Conservation (phyloP, 2,888 invertebrate genomes). For the Teleogryllus oceanicus region DNA sequence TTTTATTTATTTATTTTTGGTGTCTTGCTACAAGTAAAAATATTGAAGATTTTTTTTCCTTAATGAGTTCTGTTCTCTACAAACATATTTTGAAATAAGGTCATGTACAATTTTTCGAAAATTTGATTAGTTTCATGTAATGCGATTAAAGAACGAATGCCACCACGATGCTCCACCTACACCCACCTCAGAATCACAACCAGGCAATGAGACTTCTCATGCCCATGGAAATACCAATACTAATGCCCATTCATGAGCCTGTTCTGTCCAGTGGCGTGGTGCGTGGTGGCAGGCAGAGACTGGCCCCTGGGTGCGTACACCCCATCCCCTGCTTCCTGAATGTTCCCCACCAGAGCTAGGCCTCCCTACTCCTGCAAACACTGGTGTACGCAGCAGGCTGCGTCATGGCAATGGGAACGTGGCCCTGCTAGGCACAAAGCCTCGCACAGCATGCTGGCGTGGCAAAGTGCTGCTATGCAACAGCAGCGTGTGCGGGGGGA, state of each 20-base stretch:
- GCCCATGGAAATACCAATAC: constrained; percentile 38
- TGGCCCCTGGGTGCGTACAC: constrained; percentile 21
- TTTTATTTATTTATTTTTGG: no score
- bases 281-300: constrained; percentile 30
- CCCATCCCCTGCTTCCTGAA: constrained; percentile 24
- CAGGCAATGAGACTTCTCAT: constrained; percentile 35
- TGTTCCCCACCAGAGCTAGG: constrained; percentile 23
- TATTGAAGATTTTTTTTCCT: no score
- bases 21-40: no score
- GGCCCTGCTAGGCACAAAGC: background rate
- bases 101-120: no score
- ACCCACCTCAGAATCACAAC: constrained; percentile 51
- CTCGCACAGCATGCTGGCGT: background rate
- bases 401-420: constrained; percentile 33
- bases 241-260: constrained; percentile 50
- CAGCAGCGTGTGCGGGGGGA: background rate
- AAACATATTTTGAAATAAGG: no score
- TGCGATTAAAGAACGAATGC: constrained; percentile 99
- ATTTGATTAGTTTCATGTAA: no score
- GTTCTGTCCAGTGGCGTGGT: constrained; percentile 36
- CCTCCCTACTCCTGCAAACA: constrained; percentile 18
- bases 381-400: constrained; percentile 33
- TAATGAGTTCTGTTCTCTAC: no score
- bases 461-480: background rate
- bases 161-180: constrained; percentile 84